Evolutionary conservation across 2,113 vertebrate genomes (phyloP).

Genomic region (Erpornis zantholeuca): DNA sequence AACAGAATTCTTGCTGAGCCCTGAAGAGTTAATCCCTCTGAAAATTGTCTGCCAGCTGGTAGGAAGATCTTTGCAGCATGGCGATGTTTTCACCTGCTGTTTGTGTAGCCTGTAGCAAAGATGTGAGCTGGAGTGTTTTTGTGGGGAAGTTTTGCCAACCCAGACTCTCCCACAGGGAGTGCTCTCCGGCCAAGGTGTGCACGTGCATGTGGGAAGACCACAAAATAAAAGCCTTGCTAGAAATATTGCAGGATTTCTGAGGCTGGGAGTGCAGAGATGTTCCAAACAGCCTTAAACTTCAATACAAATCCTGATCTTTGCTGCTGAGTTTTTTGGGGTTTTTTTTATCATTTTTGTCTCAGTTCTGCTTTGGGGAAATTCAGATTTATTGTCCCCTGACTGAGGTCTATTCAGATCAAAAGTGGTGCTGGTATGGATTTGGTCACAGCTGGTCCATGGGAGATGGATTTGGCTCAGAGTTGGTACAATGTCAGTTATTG

Average conservation of each 20-base stretch:
- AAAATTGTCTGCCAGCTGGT: neutral
- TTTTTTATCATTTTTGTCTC: neutral
- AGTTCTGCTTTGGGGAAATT: neutral
- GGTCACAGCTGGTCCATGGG: neutral
- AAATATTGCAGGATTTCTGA: neutral
- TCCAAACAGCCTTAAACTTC: neutral
- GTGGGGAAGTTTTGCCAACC: neutral
- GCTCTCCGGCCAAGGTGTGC: neutral
- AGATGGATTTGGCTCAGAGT: neutral
- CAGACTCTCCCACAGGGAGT: neutral
- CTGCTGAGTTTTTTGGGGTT: neutral
- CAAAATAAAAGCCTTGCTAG: neutral
- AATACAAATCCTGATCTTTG: neutral
- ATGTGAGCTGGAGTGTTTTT: neutral
- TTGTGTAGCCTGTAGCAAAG: slow-evolving; percentile 12
- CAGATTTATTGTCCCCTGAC: neutral
- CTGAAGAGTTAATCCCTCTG: neutral
- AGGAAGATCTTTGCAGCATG: neutral
- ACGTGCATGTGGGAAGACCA: accelerated
- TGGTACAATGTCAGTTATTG: neutral
- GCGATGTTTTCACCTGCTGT: neutral
- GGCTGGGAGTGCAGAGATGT: neutral
- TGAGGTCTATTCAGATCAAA: neutral
- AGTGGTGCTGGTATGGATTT: neutral
- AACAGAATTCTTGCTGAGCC: neutral